Evolutionary conservation across 2,888 invertebrate genomes (phyloP), one percentile per base, ranked within the genome.

Genomic region (Andrena haemorrhoa): DNA sequence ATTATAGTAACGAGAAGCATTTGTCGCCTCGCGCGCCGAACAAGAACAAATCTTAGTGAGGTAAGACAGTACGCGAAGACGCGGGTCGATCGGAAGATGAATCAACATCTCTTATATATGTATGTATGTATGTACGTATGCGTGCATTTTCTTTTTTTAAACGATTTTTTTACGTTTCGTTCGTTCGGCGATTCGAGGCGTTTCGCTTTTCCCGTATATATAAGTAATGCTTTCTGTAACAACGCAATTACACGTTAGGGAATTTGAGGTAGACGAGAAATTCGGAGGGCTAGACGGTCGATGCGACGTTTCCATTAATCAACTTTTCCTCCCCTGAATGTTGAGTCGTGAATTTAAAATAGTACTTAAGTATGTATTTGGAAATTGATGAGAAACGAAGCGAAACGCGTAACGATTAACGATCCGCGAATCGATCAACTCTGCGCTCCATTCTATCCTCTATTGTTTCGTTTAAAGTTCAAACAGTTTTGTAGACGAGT

Each of bases 221-320:
- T 47, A 29, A n/a, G 68, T 31, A 63, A 70, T 61, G 35, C 58
- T 69, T 49, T 49, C 47, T 49, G 60, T 29, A 20, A 16, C 1
- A 35, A 51, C 7, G n/a, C 63, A 56, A 51, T 33, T 64, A 35
- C 5, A 41, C 23, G 41, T 53, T 60, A 41, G 23, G 23, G 53
- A 41, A 70, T 47, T 60, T 60, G 74, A 81, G 69, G 69, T 53
- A 65, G 64, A 65, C 49, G n/a, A 81, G 33, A 51, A 69, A 41
- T n/a, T 69, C 49, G 31, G 64, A 78, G 49, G 31, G 47, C 35
- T 64, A 26, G 65, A 65, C 49, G 49, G 51, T 71, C 64, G 63
- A 65, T 70, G 41, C 26, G 35, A 53, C 64, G 49, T 77, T 77
- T 64, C 77, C 82, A 60, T 73, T 79, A 26, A 23, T 56, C 23